These are phyloP conservation scores for Alca torda DNA, from an alignment of 2,797 vertebrate genomes.

Conservation along the genomic window DNA sequence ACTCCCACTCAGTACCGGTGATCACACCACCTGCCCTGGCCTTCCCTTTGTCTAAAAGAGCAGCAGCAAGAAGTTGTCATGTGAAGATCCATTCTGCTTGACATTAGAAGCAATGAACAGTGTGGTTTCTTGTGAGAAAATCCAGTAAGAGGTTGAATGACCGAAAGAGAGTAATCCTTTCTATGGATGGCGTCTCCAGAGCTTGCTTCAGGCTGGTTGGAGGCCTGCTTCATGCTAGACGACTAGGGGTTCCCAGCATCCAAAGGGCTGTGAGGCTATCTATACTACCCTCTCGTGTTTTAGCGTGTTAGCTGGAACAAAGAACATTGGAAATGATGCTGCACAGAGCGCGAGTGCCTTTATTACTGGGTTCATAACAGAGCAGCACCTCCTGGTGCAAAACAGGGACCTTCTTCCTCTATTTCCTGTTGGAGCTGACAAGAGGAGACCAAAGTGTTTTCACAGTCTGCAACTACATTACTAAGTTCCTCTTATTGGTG, in stretches of 20 bases:
- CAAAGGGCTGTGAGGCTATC: neutral
- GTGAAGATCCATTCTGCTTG: neutral
- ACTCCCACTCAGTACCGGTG: fast-evolving
- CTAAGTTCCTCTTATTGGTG: neutral
- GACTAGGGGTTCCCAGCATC: neutral
- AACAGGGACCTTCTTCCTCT: neutral
- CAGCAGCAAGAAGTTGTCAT: neutral
- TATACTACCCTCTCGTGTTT: neutral
- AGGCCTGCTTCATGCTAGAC: fast-evolving
- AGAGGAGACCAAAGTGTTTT: neutral
- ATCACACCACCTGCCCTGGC: neutral
- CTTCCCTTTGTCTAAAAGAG: neutral
- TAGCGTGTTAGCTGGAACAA: neutral
- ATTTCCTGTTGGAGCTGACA: neutral
- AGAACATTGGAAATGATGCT: neutral
- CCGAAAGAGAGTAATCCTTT: neutral
- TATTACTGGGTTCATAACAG: neutral
- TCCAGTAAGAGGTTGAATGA: neutral
- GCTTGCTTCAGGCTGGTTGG: neutral
- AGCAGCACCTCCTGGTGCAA: neutral
- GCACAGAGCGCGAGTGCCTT: neutral
- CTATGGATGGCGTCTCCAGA: neutral
- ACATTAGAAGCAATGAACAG: neutral
- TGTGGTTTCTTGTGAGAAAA: neutral
- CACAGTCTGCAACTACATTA: neutral